Evolutionary conservation across 2,797 vertebrate genomes (phyloP).

Genomic region (Chaunax sp.): DNA sequence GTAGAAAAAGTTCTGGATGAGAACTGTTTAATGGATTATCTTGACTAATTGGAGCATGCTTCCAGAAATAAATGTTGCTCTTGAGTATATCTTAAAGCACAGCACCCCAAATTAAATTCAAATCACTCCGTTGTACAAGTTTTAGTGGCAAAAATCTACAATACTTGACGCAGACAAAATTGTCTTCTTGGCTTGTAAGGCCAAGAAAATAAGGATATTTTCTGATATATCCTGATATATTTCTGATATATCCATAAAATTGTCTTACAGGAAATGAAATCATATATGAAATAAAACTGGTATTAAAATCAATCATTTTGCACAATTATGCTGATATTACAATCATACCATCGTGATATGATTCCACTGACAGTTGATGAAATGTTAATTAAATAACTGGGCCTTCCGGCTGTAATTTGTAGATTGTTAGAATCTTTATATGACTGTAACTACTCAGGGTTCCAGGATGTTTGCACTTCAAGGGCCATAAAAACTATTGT

Average conservation of each 20-base stretch:
- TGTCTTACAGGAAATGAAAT: too few relatives aligned
- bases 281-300: too few relatives aligned
- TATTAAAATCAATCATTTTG: too few relatives aligned
- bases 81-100: background rate
- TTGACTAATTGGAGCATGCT: background rate
- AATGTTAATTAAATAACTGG: background rate
- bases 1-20: background rate
- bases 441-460: conserved; percentile 35
- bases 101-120: background rate
- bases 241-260: too few relatives aligned
- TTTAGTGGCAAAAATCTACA: background rate
- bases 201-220: too few relatives aligned
- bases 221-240: too few relatives aligned
- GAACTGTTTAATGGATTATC: background rate
- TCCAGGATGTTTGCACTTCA: conserved; percentile 60
- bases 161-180: background rate
- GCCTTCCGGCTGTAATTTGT: conserved; percentile 33
- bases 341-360: background rate
- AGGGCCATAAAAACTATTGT: conserved; percentile 44
- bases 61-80: background rate
- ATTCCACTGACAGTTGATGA: background rate
- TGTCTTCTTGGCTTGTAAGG: background rate
- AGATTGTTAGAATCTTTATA: conserved; percentile 39
- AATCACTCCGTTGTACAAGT: background rate
- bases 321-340: background rate